phyloP scores from a whole-genome alignment of 2,888 invertebrate species.

The Horisme vitalbata region DNA sequence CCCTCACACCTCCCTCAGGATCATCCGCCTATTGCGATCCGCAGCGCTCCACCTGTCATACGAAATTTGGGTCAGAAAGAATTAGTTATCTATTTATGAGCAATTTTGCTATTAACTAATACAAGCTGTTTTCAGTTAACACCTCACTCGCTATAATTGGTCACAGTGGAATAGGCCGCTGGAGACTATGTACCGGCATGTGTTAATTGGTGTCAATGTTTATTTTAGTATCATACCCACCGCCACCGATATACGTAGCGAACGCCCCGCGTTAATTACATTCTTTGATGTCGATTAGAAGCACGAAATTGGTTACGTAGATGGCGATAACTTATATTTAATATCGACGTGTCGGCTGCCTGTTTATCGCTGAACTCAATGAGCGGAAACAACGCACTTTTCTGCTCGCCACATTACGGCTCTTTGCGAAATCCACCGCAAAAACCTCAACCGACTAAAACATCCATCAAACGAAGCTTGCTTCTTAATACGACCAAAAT shows the following conservation, averaged over 20 bases:
- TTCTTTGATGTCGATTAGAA: conserved; percentile 44
- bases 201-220: conserved; percentile 63
- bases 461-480: conserved; percentile 69
- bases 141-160: conserved; percentile 37
- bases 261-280: conserved; percentile 48
- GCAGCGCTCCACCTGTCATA: conserved; percentile 54
- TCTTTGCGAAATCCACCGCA: conserved; percentile 57
- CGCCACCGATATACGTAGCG: conserved; percentile 43
- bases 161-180: conserved; percentile 42
- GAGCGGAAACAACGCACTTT: conserved; percentile 45
- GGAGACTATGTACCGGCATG: conserved; percentile 41
- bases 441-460: conserved; percentile 62
- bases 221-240: conserved; percentile 53
- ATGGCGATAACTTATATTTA: conserved; percentile 27
- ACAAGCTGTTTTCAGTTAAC: conserved; percentile 40
- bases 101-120: conserved; percentile 58
- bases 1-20: conserved; percentile 55
- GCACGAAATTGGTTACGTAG: conserved; percentile 35
- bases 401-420: conserved; percentile 40
- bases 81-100: conserved; percentile 63
- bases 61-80: conserved; percentile 71
- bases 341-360: conserved; percentile 16
- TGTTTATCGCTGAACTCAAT: conserved; percentile 36
- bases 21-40: conserved; percentile 59
- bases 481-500: conserved; percentile 71